Percentiles rank a stretch among this genome's conserved stretches.
phyloP scores from a whole-genome alignment of 1,140 invertebrate species.

The Idris sp. region DNA sequence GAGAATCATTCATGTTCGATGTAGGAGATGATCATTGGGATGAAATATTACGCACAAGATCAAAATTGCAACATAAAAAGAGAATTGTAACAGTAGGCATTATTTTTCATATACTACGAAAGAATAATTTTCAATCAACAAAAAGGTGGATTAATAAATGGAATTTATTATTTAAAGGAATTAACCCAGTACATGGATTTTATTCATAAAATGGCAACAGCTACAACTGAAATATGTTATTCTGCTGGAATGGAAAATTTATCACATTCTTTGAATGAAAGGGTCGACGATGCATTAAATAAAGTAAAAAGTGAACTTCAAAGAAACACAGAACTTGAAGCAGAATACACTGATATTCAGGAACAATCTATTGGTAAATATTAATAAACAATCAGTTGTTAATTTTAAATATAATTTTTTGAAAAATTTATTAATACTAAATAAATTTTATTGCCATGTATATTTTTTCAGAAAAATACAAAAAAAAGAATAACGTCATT shows the following conservation, averaged over 20 bases:
- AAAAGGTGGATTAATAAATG: neutral
- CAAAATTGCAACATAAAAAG: slow-evolving; percentile 69
- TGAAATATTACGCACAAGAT: slow-evolving; percentile 66
- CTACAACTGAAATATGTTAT: slow-evolving; percentile 70
- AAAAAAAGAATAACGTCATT: no score
- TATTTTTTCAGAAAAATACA: no score
- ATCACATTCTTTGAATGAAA: slow-evolving; percentile 66
- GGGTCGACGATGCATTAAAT: slow-evolving; percentile 70
- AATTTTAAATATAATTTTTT: no score
- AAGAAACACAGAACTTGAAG: slow-evolving; percentile 66
- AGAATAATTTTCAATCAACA: neutral
- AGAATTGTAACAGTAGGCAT: slow-evolving; percentile 57
- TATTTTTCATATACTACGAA: neutral
- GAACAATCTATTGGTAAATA: slow-evolving; percentile 54
- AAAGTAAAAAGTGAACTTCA: slow-evolving; percentile 66
- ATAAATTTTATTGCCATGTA: no score
- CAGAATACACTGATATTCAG: slow-evolving; percentile 68
- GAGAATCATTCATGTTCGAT: slow-evolving; percentile 67
- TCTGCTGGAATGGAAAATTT: slow-evolving; percentile 72
- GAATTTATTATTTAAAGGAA: slow-evolving; percentile 63
- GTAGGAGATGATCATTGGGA: slow-evolving; percentile 70
- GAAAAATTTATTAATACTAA: no score
- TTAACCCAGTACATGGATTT: slow-evolving; percentile 69
- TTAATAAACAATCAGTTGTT: no score
- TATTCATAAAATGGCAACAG: slow-evolving; percentile 72